Percentiles rank a stretch among this genome's conserved stretches.
These are phyloP conservation scores for Megalops cyprinoides DNA, from an alignment of 2,797 vertebrate species.

Conservation along the genomic window DNA sequence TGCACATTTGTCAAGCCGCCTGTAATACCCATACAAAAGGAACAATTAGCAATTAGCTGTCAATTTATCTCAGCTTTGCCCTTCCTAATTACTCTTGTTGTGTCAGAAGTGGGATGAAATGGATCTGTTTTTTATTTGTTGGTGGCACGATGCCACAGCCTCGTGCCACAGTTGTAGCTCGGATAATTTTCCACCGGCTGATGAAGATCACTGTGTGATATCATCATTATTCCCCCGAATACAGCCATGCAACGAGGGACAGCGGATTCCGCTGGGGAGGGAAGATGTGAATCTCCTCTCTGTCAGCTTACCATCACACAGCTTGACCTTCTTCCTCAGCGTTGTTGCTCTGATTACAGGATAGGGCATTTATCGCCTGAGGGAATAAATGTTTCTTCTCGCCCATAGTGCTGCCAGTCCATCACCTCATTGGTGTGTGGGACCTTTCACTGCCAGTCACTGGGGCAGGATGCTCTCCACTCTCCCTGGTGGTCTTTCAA, in stretches of 20 bases:
- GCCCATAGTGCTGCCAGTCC: slow-evolving; percentile 12
- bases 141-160: slow-evolving; percentile 31
- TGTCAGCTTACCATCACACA: slow-evolving; percentile 36
- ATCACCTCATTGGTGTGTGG: slow-evolving; percentile 6
- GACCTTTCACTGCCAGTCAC: not conserved
- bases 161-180: slow-evolving; percentile 13
- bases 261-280: slow-evolving; percentile 30
- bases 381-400: slow-evolving; percentile 30
- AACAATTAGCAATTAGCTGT: slow-evolving; percentile 54
- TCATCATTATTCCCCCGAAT: slow-evolving; percentile 38
- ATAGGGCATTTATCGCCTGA: slow-evolving; percentile 21
- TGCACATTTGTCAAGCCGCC: slow-evolving; percentile 44
- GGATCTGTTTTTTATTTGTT: slow-evolving; percentile 41
- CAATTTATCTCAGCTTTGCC: slow-evolving; percentile 43
- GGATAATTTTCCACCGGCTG: slow-evolving; percentile 43
- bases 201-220: slow-evolving; percentile 44
- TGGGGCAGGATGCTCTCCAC: slow-evolving; percentile 11
- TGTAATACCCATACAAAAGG: slow-evolving; percentile 46
- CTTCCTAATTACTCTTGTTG: slow-evolving; percentile 45
- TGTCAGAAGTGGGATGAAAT: slow-evolving; percentile 41
- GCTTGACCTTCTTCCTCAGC: slow-evolving; percentile 38
- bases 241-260: slow-evolving; percentile 31
- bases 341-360: slow-evolving; percentile 42
- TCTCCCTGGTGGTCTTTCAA: not conserved
- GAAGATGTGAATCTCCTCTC: slow-evolving; percentile 15